Base-by-base conservation (phyloP, 2,113 vertebrate species). In the Grantiella picta region DNA sequence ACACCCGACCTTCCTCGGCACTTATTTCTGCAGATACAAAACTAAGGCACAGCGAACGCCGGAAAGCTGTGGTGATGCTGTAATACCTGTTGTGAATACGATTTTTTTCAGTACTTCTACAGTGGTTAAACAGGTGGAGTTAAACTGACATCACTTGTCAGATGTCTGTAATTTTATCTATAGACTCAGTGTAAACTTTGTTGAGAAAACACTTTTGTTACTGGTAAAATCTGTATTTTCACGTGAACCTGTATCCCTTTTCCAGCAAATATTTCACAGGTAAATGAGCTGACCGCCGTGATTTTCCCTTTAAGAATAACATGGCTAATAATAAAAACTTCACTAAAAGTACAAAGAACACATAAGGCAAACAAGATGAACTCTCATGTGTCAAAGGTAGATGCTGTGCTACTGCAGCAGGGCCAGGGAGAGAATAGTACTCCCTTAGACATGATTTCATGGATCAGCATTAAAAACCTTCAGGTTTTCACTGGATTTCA, bases 51-150 rank as follows among this genome's bases (percentile, higher is more conserved):
- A 40, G 38, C 57, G 42, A 65, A 19, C 45, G 2, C 33, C 3
- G 36, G 42, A 7, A 47, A 52, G 35, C 1, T 23, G 31, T 0
- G 3, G 47, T 4, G 44, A 11, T 71, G 47, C 33, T 35, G 35
- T 5, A 27, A 16, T 18, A 33, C 5, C 33, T 22, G 1, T 3
- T 6, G 23, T 9, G 25, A 17, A 28, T 19, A 19, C 0, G 1
- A 3, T 13, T 72, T 77, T 71, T 57, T 42, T 25, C 28, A 20
- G 23, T 25, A 7, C 6, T 80, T 85, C 49, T 33, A 33, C 52
- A 40, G 2, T 4, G 10, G 27, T 57, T 76, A 44, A 61, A 50
- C 5, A 42, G 45, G 49, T 19, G 36, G 36, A 66, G 12, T 50
- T 53, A 82, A 86, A 52, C 20, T 52, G 49, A 21, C 1, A 23